These are phyloP conservation scores for Thaleichthys pacificus DNA, from an alignment of 2,797 vertebrate species.

Conservation along the genomic window DNA sequence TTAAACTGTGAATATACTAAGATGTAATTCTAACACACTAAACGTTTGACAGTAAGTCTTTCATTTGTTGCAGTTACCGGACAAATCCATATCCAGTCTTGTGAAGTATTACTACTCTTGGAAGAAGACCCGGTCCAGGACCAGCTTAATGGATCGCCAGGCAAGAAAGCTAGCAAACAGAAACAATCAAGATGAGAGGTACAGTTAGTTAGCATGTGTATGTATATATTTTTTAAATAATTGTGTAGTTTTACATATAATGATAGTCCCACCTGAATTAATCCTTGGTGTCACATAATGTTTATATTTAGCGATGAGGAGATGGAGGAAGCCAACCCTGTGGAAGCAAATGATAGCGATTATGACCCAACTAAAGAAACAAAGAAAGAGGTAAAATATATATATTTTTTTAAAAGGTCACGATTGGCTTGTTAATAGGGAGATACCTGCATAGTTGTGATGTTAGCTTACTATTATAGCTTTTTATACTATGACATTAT, in stretches of 20 bases:
- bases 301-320: constrained; percentile 87
- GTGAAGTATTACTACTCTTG: constrained; percentile 99
- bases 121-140: constrained; percentile 97
- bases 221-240: not conserved
- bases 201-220: constrained; percentile 1
- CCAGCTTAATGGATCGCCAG: constrained; percentile 97
- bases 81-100: constrained; percentile 97
- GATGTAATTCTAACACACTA: not conserved
- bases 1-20: not conserved
- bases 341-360: constrained; percentile 93
- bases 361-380: constrained; percentile 96
- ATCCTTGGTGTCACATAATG: constrained; percentile 25
- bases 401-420: not conserved
- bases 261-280: too few relatives aligned
- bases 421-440: not conserved
- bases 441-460: not conserved
- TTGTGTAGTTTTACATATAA: not conserved
- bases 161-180: constrained; percentile 91
- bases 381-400: constrained; percentile 89
- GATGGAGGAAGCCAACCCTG: constrained; percentile 88
- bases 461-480: too few relatives aligned
- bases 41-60: not conserved
- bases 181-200: constrained; percentile 95
- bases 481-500: too few relatives aligned
- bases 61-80: constrained; percentile 74